Evolutionary conservation across 2,888 invertebrate genomes (phyloP), one percentile per base, ranked within the genome.

Genomic region (Catocala sponsa): DNA sequence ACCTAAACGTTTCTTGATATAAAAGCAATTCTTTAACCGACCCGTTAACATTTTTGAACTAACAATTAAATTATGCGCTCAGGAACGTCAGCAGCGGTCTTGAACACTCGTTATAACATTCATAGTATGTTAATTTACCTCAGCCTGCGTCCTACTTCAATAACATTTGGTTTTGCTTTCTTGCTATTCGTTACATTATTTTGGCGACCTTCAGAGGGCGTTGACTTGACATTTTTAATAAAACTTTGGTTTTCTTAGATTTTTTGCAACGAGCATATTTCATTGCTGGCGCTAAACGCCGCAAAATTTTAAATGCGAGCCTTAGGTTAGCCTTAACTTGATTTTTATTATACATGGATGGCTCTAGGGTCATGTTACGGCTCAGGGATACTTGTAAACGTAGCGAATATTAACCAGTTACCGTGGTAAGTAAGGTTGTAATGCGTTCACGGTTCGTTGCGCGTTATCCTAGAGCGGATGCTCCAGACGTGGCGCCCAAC

Each of bases 401-500:
- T 62, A 76, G 76, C 68, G 57, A 78, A 80, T 72, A 83, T 85
- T 80, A 81, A 74, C 75, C 68, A 66, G 66, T 74, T 81, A 80
- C 72, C 72, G 74, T 82, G 72, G 79, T 84, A 81, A 80, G 80
- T 80, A 80, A 81, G 80, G 80, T 80, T 82, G 82, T 85, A 83
- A 88, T 84, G 81, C 76, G 80, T 83, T 86, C 72, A 85, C 82
- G 83, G 79, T 78, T 86, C 84, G 89, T 84, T 85, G 81, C 66
- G 70, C 74, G 76, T 82, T 82, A 82, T 83, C 78, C 72, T 76
- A 72, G 68, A 79, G 70, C 73, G 68, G 69, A 73, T 66, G 68
- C 66, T 73, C 71, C 65, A 65, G 71, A 75, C 72, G 68, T 59
- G 64, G 76, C 70, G 59, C 62, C 63, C 74, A 67, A 68, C 65